These are phyloP conservation scores for Opisthograptis luteolata DNA, from an alignment of 2,888 invertebrate species.

Conservation along the genomic window DNA sequence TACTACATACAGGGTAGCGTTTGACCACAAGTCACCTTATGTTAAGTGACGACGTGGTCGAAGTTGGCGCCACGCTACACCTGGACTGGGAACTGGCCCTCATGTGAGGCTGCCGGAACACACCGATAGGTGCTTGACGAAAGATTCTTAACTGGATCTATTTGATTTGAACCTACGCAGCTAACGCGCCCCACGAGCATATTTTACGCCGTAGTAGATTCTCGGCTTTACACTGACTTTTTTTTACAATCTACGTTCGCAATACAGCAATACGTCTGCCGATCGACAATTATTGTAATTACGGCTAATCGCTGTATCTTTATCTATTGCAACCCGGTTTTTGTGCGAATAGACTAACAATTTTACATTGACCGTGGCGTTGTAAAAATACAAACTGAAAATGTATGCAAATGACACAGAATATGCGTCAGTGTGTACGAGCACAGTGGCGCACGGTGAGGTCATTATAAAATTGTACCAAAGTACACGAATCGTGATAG, in stretches of 20 bases:
- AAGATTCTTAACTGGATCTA: too few relatives aligned
- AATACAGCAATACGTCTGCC: slow-evolving; percentile 47
- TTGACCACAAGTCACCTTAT: too few relatives aligned
- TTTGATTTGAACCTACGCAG: too few relatives aligned
- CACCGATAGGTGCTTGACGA: too few relatives aligned
- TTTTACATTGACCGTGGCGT: slow-evolving; percentile 8
- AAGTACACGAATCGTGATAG: slow-evolving; percentile 12
- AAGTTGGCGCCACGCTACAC: too few relatives aligned
- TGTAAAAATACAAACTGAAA: slow-evolving; percentile 2
- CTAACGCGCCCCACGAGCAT: too few relatives aligned
- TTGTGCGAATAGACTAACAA: slow-evolving; percentile 18
- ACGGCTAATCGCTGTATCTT: slow-evolving; percentile 48
- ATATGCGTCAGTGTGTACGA: background rate
- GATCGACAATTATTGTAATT: slow-evolving; percentile 55
- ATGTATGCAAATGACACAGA: background rate
- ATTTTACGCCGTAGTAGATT: too few relatives aligned
- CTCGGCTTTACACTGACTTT: too few relatives aligned
- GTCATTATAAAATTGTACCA: background rate
- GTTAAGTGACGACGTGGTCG: too few relatives aligned
- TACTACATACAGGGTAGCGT: too few relatives aligned
- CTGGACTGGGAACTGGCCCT: too few relatives aligned
- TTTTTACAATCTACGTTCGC: slow-evolving; percentile 28
- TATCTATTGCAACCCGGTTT: slow-evolving; percentile 45
- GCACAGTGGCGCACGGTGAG: background rate
- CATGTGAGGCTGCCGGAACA: too few relatives aligned